phyloP scores from a whole-genome alignment of 2,113 vertebrate species.

The Poeciliopsis prolifica region DNA sequence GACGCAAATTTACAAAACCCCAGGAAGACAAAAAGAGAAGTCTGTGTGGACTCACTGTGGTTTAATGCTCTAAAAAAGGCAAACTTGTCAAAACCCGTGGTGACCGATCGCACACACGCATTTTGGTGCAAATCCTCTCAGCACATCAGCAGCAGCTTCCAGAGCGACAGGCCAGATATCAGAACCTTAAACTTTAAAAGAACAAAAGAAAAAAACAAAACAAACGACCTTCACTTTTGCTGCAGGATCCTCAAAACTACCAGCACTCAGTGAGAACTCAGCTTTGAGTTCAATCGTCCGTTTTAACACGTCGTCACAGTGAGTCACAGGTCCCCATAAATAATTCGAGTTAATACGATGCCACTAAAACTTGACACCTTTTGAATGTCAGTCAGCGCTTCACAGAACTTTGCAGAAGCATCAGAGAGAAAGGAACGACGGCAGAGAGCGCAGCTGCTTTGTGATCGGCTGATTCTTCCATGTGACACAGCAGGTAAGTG shows the following conservation, averaged over 20 bases:
- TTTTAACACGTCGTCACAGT: constrained; percentile 4
- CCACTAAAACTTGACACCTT: constrained; percentile 54
- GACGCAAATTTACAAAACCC: neutral
- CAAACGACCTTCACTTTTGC: too few species aligned
- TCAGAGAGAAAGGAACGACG: neutral
- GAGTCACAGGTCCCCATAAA: constrained; percentile 39
- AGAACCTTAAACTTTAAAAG: too few species aligned
- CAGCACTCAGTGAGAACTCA: neutral
- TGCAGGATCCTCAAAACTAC: too few species aligned
- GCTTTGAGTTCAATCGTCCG: neutral
- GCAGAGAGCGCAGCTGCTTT: constrained; percentile 1
- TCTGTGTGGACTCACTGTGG: neutral
- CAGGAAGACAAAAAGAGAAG: neutral
- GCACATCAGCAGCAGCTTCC: neutral
- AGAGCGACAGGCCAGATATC: too few species aligned
- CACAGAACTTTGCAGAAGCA: constrained; percentile 23
- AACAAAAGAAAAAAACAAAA: too few species aligned
- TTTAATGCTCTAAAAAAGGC: neutral
- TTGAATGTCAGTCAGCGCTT: constrained; percentile 34
- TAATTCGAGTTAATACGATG: constrained; percentile 60
- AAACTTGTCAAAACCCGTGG: neutral
- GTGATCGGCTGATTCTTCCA: neutral
- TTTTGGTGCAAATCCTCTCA: neutral
- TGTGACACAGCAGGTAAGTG: constrained; percentile 20
- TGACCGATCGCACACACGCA: neutral